phyloP scores from a whole-genome alignment of 2,888 invertebrate genomes.

The Liopterus haemorrhoidalis region DNA sequence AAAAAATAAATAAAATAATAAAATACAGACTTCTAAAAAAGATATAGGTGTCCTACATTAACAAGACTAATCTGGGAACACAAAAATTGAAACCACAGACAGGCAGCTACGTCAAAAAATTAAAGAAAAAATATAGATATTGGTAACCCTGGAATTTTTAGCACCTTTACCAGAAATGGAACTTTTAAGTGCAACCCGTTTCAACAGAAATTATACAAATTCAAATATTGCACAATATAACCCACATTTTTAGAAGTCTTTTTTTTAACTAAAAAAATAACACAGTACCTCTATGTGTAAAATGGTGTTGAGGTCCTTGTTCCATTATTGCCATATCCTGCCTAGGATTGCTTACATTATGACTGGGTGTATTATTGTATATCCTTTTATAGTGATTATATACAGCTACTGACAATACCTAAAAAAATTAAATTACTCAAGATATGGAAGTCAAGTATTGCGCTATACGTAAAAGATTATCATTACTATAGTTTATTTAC shows the following conservation, averaged over 20 bases:
- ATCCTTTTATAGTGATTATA: conserved; percentile 99
- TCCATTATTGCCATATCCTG: conserved; percentile 53
- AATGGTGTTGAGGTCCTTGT: conserved; percentile 62
- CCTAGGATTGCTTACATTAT: conserved; percentile 39
- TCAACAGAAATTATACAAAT: conserved; percentile 12
- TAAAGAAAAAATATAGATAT: conserved; percentile 3
- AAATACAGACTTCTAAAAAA: background rate
- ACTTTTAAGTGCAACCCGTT: conserved; percentile 5
- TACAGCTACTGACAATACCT: conserved; percentile 91
- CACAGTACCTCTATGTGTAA: conserved; percentile 69
- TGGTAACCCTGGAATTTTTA: background rate
- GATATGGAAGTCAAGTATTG: too few relatives aligned
- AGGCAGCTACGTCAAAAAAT: background rate
- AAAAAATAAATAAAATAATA: conserved; percentile 5
- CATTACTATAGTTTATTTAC: too few relatives aligned
- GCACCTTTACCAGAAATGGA: background rate
- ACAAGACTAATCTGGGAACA: too few relatives aligned
- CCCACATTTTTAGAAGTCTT: background rate
- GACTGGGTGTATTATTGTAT: conserved; percentile 78
- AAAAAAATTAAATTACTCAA: too few relatives aligned
- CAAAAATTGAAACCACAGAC: background rate
- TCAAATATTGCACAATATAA: conserved; percentile 10
- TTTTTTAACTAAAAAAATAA: too few relatives aligned
- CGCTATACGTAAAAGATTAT: too few relatives aligned
- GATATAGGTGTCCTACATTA: background rate